phyloP scores from a whole-genome alignment of 2,888 invertebrate species.

The Melolontha melolontha region DNA sequence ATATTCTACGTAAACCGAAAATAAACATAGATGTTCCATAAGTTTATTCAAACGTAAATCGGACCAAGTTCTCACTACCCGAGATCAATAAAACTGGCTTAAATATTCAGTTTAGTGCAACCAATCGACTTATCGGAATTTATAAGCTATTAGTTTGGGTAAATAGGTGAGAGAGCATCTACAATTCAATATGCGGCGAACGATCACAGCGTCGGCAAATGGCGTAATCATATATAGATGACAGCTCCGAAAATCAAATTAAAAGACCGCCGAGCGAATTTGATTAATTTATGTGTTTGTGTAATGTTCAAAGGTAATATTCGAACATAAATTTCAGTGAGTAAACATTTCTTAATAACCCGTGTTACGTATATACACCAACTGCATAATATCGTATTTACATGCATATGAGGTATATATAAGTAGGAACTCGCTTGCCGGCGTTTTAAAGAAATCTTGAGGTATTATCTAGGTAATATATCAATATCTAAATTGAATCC shows the following conservation, averaged over 20 bases:
- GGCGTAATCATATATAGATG: constrained; percentile 14
- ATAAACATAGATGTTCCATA: not conserved
- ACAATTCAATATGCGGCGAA: not conserved
- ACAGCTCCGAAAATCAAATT: constrained; percentile 18
- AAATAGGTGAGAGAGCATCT: constrained; percentile 8
- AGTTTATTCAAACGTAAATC: not conserved
- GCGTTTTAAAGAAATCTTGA: constrained; percentile 15
- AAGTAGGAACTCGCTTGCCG: constrained; percentile 11
- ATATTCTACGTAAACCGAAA: constrained; percentile 1
- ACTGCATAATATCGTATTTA: not conserved
- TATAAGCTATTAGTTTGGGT: constrained; percentile 1
- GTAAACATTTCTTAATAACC: constrained; percentile 35
- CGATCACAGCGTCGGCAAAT: constrained; percentile 19
- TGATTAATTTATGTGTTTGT: constrained; percentile 35
- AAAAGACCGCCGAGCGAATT: constrained; percentile 23
- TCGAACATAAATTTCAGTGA: constrained; percentile 31
- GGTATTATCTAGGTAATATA: constrained; percentile 34
- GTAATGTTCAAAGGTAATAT: constrained; percentile 11
- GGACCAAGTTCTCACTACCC: not conserved
- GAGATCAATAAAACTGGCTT: not conserved
- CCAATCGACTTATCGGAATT: constrained; percentile 18
- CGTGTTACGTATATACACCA: not conserved
- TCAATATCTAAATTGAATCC: constrained; percentile 27
- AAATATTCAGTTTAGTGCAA: not conserved
- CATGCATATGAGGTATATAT: not conserved